Base-by-base conservation (phyloP, 2,888 invertebrate species). In the Cataglyphis livida region DNA sequence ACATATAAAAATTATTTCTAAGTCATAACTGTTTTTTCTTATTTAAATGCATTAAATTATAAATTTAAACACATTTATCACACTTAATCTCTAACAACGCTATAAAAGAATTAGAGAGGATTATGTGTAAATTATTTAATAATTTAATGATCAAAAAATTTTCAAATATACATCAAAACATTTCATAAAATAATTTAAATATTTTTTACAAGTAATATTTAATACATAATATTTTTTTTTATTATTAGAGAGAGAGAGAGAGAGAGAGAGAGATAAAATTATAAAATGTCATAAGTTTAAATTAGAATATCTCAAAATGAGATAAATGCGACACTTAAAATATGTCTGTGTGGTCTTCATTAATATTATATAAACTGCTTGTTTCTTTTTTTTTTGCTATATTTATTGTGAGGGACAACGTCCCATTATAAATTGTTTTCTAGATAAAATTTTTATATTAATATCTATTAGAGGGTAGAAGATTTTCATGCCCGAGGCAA, bases 391-490 rank as follows among this genome's bases (percentile, higher is more conserved):
- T 28, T 28, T 28, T 28, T 28, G 28, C 28, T 28, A 28, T 28
- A 44, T 41, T 18, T 38, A 18, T 44, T 32, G 10, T 65, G 18
- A 18, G 12, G 25, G n/a, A 48, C 7, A 25, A 51, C 9, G 25
- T 25, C 44, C 15, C 44, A 44, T 38, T 10, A 18, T 48, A 48
- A n/a, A 38, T 28, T 28, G 61, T 73, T 73, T 41, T 73, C 73
- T 44, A 62, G 51, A 65, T 66, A 75, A 51, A 65, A 7, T 75
- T 74, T 62, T 21, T 18, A 25, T 48, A 51, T 51, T 75, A 35
- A 75, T 76, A 35, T 66, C 68, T 76, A 54, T 66, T 66, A 66
- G n/a, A 48, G n/a, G 12, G 48, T 21, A 38, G 25, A 35, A 66
- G 18, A 51, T 25, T 38, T 25, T 66, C 38, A 15, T 35, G 35